These are phyloP conservation scores for Argya squamiceps DNA, from an alignment of 2,797 vertebrate species.

Conservation along the genomic window DNA sequence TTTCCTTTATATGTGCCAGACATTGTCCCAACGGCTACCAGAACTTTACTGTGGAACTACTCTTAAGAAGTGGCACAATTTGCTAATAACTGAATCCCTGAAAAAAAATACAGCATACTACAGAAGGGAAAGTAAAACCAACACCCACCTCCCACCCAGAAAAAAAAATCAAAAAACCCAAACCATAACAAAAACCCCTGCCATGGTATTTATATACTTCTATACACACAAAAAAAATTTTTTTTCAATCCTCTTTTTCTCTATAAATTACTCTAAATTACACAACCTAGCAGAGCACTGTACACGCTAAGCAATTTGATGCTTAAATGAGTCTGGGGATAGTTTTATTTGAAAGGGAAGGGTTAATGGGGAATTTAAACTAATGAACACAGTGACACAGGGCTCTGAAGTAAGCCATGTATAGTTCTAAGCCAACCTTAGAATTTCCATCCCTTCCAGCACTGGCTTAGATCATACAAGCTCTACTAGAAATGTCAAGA, in stretches of 20 bases:
- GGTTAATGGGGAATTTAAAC: conserved; percentile 81
- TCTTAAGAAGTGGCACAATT: not conserved
- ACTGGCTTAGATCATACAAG: conserved; percentile 83
- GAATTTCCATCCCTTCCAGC: conserved; percentile 83
- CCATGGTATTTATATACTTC: conserved; percentile 41
- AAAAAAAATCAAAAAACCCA: not conserved
- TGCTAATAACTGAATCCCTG: conserved; percentile 23
- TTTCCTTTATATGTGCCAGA: not conserved
- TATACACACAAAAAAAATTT: not conserved
- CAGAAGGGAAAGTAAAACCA: not conserved
- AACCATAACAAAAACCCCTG: not conserved
- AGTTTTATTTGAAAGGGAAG: conserved; percentile 72
- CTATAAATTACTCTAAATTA: conserved; percentile 40
- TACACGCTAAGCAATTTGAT: conserved; percentile 50
- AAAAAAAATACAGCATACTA: not conserved
- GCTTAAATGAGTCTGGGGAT: conserved; percentile 70
- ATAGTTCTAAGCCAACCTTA: conserved; percentile 81
- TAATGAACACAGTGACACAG: conserved; percentile 82
- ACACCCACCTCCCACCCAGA: accelerated
- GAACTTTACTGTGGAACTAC: conserved; percentile 34
- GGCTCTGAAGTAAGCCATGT: conserved; percentile 81
- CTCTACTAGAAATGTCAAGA: conserved; percentile 86
- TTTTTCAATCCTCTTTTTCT: not conserved
- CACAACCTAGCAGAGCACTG: conserved; percentile 20
- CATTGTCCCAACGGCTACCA: not conserved